phyloP scores from a whole-genome alignment of 2,113 vertebrate genomes.

The Blennius ocellaris region DNA sequence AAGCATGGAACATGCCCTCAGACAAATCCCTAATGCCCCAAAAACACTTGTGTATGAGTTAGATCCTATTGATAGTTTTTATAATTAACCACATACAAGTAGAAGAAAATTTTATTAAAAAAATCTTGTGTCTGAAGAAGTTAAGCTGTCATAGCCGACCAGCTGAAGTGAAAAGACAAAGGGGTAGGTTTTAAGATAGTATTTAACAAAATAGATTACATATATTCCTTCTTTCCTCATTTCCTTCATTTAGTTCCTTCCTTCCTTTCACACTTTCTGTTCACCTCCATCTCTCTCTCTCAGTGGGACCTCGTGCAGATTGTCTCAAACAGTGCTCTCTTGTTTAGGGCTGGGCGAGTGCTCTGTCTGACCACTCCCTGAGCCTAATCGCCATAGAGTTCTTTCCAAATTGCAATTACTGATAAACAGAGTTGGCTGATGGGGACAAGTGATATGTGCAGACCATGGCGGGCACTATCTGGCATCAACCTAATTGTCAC shows the following conservation, averaged over 20 bases:
- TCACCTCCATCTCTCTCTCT: constrained; percentile 32
- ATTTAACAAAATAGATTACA: background rate
- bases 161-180: no score
- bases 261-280: constrained; percentile 46
- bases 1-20: background rate
- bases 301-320: constrained; percentile 77
- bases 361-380: constrained; percentile 75
- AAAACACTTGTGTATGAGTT: background rate
- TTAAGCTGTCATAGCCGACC: no score
- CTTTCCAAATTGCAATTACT: constrained; percentile 84
- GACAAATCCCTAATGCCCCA: background rate
- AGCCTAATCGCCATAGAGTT: constrained; percentile 77
- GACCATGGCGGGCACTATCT: constrained; percentile 78
- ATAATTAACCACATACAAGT: no score
- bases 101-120: no score
- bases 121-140: no score
- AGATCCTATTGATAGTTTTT: background rate
- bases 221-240: constrained; percentile 1
- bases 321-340: constrained; percentile 77
- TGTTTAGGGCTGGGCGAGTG: constrained; percentile 83
- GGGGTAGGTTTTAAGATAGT: constrained; percentile 37
- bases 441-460: constrained; percentile 77
- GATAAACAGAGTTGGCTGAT: constrained; percentile 84
- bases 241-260: constrained; percentile 29
- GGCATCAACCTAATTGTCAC: constrained; percentile 86